Conservation (phyloP, 2,113 vertebrate species). For the Saguinus midas region DNA sequence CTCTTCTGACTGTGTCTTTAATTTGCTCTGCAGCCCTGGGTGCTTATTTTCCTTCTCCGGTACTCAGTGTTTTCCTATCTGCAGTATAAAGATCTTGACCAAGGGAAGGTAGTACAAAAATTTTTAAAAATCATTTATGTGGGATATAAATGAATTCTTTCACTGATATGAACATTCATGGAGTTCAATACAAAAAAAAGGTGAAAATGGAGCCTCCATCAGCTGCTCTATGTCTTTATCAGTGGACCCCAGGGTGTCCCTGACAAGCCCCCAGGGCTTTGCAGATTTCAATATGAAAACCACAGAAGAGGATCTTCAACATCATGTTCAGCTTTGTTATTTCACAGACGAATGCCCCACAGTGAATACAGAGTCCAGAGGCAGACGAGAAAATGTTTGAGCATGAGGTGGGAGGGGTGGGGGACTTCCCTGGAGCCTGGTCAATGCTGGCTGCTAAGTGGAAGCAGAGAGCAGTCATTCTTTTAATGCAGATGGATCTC, state of each 20-base stretch:
- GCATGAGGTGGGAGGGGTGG: fast-evolving
- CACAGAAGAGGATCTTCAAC: neutral
- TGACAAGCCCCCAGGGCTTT: neutral
- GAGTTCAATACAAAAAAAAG: neutral
- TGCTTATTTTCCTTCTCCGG: neutral
- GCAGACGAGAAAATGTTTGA: neutral
- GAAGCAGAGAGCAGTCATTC: neutral
- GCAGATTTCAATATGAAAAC: neutral
- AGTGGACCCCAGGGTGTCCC: neutral
- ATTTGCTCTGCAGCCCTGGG: neutral
- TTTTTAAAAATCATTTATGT: neutral
- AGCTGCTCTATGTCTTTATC: neutral
- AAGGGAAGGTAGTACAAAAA: neutral
- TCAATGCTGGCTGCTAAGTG: neutral
- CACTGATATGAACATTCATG: neutral
- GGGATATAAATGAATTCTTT: neutral
- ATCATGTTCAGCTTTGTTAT: fast-evolving
- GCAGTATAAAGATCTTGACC: neutral
- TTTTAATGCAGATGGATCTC: neutral
- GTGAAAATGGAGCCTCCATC: neutral
- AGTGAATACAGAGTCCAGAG: neutral
- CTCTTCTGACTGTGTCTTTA: neutral
- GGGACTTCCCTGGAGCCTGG: neutral
- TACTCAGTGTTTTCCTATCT: neutral
- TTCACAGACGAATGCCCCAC: fast-evolving